Percentiles rank a stretch among this genome's conserved stretches.
These are phyloP conservation scores for Phylloscopus trochiloides DNA, from an alignment of 2,113 vertebrate genomes.

Conservation along the genomic window DNA sequence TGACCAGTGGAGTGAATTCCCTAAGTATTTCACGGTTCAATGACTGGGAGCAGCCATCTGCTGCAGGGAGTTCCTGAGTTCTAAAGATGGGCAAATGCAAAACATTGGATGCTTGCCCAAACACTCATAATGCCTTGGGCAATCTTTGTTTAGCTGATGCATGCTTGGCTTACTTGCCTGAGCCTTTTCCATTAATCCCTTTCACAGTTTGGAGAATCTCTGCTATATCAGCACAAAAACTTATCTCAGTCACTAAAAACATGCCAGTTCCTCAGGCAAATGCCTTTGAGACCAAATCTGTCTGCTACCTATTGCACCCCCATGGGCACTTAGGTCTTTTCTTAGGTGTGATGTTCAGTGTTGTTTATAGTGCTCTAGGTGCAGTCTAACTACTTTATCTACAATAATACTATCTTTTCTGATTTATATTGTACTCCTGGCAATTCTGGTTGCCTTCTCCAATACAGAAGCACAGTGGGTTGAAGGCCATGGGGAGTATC, in stretches of 20 bases:
- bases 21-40: not conserved
- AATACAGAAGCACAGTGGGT: slow-evolving; percentile 9
- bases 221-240: slow-evolving; percentile 37
- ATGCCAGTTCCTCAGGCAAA: not conserved
- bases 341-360: slow-evolving; percentile 31
- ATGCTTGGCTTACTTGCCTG: not conserved
- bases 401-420: slow-evolving; percentile 60
- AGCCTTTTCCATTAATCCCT: slow-evolving; percentile 14
- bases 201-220: slow-evolving; percentile 4
- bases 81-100: not conserved
- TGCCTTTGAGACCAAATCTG: slow-evolving; percentile 6
- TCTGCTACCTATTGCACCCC: slow-evolving; percentile 17
- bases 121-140: not conserved
- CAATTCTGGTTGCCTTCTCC: slow-evolving; percentile 39
- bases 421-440: slow-evolving; percentile 59
- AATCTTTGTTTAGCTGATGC: not conserved
- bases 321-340: slow-evolving; percentile 60
- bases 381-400: slow-evolving; percentile 56
- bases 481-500: slow-evolving; percentile 45
- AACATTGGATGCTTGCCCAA: not conserved
- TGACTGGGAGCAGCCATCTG: not conserved
- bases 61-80: not conserved
- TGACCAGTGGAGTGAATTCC: not conserved
- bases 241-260: slow-evolving; percentile 10
- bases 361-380: slow-evolving; percentile 65